phyloP scores from a whole-genome alignment of 1,140 invertebrate species.

The Nilaparvata lugens region DNA sequence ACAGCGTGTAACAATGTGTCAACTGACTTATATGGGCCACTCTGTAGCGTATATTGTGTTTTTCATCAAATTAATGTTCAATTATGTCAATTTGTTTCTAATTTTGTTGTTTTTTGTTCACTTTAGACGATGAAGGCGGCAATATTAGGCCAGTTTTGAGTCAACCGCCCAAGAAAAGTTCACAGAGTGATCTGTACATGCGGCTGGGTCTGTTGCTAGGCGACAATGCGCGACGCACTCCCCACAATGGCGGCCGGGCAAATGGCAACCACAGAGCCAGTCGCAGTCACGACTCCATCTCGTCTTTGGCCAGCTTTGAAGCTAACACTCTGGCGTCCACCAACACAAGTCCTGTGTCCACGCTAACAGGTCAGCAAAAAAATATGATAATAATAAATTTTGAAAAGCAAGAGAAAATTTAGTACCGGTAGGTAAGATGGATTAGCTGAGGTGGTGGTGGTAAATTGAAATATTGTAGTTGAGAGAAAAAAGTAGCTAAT shows the following conservation, averaged over 20 bases:
- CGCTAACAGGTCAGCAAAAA: conserved; percentile 60
- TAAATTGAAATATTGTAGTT: too few relatives aligned
- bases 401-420: conserved; percentile 52
- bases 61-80: too few relatives aligned
- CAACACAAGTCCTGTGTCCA: conserved; percentile 81
- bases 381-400: neutral
- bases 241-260: conserved; percentile 23
- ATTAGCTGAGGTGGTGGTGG: too few relatives aligned
- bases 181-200: conserved; percentile 74
- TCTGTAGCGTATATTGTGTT: too few relatives aligned
- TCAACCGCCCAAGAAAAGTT: conserved; percentile 40
- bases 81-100: too few relatives aligned
- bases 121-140: conserved; percentile 59
- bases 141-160: conserved; percentile 46
- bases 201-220: conserved; percentile 73
- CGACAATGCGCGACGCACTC: conserved; percentile 41
- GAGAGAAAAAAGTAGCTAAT: too few relatives aligned
- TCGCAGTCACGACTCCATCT: conserved; percentile 39
- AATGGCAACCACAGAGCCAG: conserved; percentile 15
- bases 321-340: conserved; percentile 50
- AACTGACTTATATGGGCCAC: too few relatives aligned
- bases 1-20: too few relatives aligned
- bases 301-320: conserved; percentile 66
- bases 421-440: too few relatives aligned
- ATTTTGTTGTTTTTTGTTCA: too few relatives aligned